Percentiles rank a stretch among this genome's conserved stretches.
Conservation (phyloP, 2,113 vertebrate species). For the Ursus arctos region DNA sequence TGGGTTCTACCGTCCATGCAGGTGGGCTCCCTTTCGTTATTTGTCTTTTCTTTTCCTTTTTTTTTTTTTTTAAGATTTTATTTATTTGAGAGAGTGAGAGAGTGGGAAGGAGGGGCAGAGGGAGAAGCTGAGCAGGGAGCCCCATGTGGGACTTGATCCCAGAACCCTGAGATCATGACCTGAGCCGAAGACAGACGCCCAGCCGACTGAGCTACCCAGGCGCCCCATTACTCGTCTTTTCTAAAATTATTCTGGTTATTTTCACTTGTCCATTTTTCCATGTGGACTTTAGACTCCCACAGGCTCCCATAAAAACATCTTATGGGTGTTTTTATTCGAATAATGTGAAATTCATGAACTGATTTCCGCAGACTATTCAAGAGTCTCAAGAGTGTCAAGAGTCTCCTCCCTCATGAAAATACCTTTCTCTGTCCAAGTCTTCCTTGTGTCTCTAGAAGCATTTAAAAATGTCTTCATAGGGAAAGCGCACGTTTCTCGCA, state of each 20-base stretch:
- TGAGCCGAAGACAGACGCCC: too few relatives aligned
- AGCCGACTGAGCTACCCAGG: too few relatives aligned
- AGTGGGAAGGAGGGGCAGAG: too few relatives aligned
- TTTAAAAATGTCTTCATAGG: background rate
- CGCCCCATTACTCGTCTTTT: background rate
- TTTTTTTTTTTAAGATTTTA: too few relatives aligned
- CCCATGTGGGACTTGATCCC: too few relatives aligned
- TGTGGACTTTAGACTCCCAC: background rate
- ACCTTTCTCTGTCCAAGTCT: background rate
- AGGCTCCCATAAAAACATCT: background rate
- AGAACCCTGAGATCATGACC: too few relatives aligned
- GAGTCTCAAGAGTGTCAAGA: too few relatives aligned
- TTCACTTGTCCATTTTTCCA: background rate
- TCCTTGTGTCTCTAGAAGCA: background rate
- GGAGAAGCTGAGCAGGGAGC: too few relatives aligned
- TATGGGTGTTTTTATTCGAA: background rate
- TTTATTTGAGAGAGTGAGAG: too few relatives aligned
- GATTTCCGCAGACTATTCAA: background rate
- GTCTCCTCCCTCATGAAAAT: background rate
- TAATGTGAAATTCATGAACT: background rate
- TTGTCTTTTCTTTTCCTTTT: background rate
- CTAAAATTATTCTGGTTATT: background rate
- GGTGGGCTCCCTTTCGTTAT: too few relatives aligned
- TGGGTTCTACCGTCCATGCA: background rate
- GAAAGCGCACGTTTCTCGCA: background rate